Evolutionary conservation across 2,113 vertebrate species (phyloP).

Genomic region (Laticauda laticaudata): DNA sequence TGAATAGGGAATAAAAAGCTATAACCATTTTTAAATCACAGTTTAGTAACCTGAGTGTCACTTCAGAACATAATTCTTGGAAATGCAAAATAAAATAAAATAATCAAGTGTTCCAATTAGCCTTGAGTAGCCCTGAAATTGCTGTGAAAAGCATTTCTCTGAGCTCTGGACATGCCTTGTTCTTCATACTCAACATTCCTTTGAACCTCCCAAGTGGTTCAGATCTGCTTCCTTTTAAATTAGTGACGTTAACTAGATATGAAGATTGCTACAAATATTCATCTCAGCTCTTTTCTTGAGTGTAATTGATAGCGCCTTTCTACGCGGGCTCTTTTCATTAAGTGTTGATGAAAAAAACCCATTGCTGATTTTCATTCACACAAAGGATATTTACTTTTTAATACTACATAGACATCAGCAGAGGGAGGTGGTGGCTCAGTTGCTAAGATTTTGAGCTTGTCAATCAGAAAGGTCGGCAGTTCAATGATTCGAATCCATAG

Average conservation of each 20-base stretch:
- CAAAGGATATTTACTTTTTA: constrained; percentile 2
- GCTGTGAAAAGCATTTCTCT: constrained; percentile 10
- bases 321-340: background rate
- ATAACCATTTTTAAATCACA: background rate
- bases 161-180: background rate
- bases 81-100: background rate
- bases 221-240: background rate
- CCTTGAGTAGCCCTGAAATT: constrained; percentile 13
- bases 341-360: background rate
- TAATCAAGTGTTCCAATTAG: background rate
- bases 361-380: background rate
- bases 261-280: constrained; percentile 23
- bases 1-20: too few relatives aligned
- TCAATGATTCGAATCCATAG: too few relatives aligned
- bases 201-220: constrained; percentile 8
- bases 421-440: too few relatives aligned
- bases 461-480: too few relatives aligned
- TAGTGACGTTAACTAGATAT: background rate
- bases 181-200: constrained; percentile 17
- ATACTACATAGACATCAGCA: background rate
- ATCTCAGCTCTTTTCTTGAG: background rate
- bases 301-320: background rate
- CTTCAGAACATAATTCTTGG: background rate
- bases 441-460: too few relatives aligned
- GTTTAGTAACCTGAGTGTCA: background rate